Percentiles rank a stretch among this genome's conserved stretches.
phyloP scores from a whole-genome alignment of 2,113 vertebrate genomes.

The Propithecus coquereli region DNA sequence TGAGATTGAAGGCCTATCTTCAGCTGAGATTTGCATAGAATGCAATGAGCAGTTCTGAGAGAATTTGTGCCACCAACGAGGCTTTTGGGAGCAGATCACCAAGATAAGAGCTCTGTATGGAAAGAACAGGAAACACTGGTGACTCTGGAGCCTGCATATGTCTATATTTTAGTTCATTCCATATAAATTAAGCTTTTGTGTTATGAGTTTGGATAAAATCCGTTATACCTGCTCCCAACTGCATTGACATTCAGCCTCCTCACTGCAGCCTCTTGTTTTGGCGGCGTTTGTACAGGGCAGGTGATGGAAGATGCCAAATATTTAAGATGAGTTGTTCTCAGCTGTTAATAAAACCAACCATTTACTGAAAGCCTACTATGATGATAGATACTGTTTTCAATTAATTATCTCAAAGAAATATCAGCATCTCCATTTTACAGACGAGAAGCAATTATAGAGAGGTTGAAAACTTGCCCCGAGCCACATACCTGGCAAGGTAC shows the following conservation, averaged over 20 bases:
- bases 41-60: neutral
- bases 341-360: neutral
- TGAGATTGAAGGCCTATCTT: neutral
- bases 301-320: neutral
- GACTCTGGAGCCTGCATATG: neutral
- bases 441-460: neutral
- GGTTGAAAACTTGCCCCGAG: neutral
- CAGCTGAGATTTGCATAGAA: neutral
- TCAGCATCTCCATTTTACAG: neutral
- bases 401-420: neutral
- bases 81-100: neutral
- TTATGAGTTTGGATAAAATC: neutral
- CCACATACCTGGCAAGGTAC: rapidly evolving
- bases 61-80: rapidly evolving
- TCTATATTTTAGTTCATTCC: neutral
- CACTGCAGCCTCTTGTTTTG: neutral
- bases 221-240: neutral
- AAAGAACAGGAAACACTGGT: neutral
- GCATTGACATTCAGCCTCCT: neutral
- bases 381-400: neutral
- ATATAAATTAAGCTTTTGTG: neutral
- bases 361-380: neutral
- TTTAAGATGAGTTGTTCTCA: neutral
- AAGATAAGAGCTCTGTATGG: neutral
- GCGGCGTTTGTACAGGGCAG: neutral